Percentiles rank a stretch among this genome's conserved stretches.
Conservation (phyloP, 2,113 vertebrate genomes). For the Psilopsiagon aurifrons region DNA sequence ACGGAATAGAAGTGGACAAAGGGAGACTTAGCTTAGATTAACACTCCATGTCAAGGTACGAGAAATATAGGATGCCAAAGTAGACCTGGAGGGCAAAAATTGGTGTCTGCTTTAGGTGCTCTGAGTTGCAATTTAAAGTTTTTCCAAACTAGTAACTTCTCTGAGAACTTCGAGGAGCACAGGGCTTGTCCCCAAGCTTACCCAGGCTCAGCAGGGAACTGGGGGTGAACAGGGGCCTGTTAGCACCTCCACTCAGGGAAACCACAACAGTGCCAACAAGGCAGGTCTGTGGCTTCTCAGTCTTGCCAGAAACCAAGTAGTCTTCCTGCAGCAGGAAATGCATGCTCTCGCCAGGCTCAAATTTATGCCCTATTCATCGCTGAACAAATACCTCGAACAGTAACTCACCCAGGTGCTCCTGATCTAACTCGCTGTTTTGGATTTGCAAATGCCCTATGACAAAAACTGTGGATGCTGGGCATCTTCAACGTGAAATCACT, state of each 20-base stretch:
- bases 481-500: fast-evolving
- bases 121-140: neutral
- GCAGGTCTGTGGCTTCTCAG: neutral
- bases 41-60: neutral
- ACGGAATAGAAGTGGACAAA: neutral
- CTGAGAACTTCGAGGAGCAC: fast-evolving
- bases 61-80: neutral
- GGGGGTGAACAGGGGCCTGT: neutral
- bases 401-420: fast-evolving
- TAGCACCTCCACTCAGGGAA: fast-evolving
- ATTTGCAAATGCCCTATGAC: fast-evolving
- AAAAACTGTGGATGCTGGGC: neutral
- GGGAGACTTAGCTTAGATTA: neutral
- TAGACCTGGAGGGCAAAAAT: neutral
- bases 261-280: neutral
- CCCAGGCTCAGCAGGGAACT: neutral
- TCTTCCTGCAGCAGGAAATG: fast-evolving
- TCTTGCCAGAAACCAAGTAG: fast-evolving
- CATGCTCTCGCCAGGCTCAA: fast-evolving
- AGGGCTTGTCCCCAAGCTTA: neutral
- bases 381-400: fast-evolving
- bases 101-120: neutral
- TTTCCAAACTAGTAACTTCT: neutral
- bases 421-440: fast-evolving
- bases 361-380: fast-evolving